Evolutionary conservation across 1,140 invertebrate species (phyloP).

Genomic region (Drosophila orena): DNA sequence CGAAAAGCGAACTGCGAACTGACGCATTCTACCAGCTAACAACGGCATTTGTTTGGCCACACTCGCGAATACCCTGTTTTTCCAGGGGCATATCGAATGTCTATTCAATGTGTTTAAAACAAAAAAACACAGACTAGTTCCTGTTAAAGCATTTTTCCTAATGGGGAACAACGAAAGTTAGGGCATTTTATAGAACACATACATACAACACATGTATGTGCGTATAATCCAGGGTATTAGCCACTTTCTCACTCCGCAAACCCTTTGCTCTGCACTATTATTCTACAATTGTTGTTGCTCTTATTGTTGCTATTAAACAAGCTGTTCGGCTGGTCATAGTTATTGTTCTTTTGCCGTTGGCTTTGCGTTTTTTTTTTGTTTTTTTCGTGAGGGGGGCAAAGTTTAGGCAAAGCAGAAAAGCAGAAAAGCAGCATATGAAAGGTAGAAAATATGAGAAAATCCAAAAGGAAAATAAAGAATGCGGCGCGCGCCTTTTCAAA

Average conservation of each 20-base stretch:
- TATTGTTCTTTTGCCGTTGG: slow-evolving; percentile 40
- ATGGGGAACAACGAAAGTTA: background rate
- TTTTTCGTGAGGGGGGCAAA: slow-evolving; percentile 38
- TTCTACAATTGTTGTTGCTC: slow-evolving; percentile 1
- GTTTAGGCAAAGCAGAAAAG: slow-evolving; percentile 36
- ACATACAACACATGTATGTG: no score
- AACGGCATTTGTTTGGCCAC: slow-evolving; percentile 42
- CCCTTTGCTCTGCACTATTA: background rate
- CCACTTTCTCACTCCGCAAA: no score
- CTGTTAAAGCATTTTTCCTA: background rate
- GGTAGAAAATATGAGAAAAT: slow-evolving; percentile 10
- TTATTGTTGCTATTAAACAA: slow-evolving; percentile 45
- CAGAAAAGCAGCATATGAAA: no score
- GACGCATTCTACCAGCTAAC: slow-evolving; percentile 40
- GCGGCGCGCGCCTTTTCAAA: slow-evolving; percentile 62
- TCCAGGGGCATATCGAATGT: background rate
- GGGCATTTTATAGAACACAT: background rate
- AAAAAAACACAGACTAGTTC: background rate
- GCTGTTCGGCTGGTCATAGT: slow-evolving; percentile 44
- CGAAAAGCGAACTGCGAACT: slow-evolving; percentile 41
- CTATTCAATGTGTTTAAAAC: background rate
- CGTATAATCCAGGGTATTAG: background rate
- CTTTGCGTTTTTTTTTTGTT: background rate
- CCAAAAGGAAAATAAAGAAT: slow-evolving; percentile 14
- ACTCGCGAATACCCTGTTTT: slow-evolving; percentile 9